Percentiles rank a stretch among this genome's conserved stretches.
Conservation (phyloP, 1,140 invertebrate species). For the Cotesia chilonis region DNA sequence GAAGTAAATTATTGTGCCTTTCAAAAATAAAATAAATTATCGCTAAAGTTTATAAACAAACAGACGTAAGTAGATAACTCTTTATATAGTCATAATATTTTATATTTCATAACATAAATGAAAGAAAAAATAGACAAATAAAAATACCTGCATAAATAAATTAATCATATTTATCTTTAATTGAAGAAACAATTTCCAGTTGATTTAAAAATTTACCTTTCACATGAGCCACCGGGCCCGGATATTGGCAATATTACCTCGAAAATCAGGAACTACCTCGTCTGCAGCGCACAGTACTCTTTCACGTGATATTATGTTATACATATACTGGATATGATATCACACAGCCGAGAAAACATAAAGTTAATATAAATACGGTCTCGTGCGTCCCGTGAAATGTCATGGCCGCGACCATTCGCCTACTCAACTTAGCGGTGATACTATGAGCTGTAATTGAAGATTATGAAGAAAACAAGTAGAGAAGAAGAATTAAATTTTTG, state of each 20-base stretch:
- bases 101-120: too few relatives aligned
- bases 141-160: too few relatives aligned
- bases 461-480: not conserved
- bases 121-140: too few relatives aligned
- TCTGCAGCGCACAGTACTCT: not conserved
- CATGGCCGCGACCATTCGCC: constrained; percentile 30
- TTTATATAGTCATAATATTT: too few relatives aligned
- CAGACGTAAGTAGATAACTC: too few relatives aligned
- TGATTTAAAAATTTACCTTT: not conserved
- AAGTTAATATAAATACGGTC: constrained; percentile 18
- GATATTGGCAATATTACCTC: not conserved
- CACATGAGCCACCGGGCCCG: not conserved
- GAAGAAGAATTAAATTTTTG: not conserved
- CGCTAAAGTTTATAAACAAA: too few relatives aligned
- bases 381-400: constrained; percentile 30
- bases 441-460: too few relatives aligned
- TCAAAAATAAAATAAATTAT: too few relatives aligned
- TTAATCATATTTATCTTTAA: too few relatives aligned
- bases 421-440: not conserved
- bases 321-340: constrained; percentile 14
- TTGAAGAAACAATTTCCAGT: not conserved
- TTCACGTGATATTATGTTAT: not conserved
- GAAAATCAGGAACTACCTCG: constrained; percentile 19
- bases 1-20: too few relatives aligned
- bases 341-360: constrained; percentile 9